A percentile compares a stretch with the other conserved stretches of the same genome.
These are phyloP conservation scores for Xenopus petersii DNA, from an alignment of 2,797 vertebrate species.

Conservation along the genomic window DNA sequence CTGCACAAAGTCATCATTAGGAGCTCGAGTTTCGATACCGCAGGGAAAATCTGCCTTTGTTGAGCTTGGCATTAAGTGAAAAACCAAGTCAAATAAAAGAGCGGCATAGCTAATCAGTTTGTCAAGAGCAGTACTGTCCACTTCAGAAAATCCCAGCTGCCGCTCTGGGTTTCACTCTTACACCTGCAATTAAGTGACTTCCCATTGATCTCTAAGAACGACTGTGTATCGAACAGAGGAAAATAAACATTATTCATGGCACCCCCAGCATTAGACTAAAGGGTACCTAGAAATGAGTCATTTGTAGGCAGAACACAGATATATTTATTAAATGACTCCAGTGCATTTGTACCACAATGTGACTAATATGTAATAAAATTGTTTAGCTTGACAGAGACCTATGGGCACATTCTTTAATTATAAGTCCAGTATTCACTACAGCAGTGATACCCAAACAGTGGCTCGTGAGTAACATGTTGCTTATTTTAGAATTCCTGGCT, in stretches of 20 bases:
- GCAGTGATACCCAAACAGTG: too few species aligned
- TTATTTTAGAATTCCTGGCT: too few species aligned
- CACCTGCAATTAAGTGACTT: slow-evolving; percentile 45
- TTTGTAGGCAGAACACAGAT: too few species aligned
- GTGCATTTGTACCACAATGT: too few species aligned
- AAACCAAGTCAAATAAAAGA: slow-evolving; percentile 25
- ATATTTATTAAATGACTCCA: too few species aligned
- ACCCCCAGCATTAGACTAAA: neutral
- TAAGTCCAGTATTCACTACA: too few species aligned
- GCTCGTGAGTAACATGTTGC: too few species aligned
- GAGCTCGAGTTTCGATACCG: slow-evolving; percentile 35
- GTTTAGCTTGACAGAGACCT: too few species aligned
- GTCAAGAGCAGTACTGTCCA: slow-evolving; percentile 39
- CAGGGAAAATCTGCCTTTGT: slow-evolving; percentile 43
- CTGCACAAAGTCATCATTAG: slow-evolving; percentile 40
- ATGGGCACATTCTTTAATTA: too few species aligned
- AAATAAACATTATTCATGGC: neutral
- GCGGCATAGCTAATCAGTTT: slow-evolving; percentile 47
- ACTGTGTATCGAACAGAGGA: neutral
- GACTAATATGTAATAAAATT: too few species aligned
- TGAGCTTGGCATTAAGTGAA: slow-evolving; percentile 37
- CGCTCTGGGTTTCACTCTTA: slow-evolving; percentile 22
- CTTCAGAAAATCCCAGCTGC: slow-evolving; percentile 32
- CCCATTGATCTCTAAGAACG: neutral
- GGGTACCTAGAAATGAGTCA: too few species aligned